Evolutionary conservation across 2,888 invertebrate species (phyloP).

Genomic region (Rhodophaea formosa): DNA sequence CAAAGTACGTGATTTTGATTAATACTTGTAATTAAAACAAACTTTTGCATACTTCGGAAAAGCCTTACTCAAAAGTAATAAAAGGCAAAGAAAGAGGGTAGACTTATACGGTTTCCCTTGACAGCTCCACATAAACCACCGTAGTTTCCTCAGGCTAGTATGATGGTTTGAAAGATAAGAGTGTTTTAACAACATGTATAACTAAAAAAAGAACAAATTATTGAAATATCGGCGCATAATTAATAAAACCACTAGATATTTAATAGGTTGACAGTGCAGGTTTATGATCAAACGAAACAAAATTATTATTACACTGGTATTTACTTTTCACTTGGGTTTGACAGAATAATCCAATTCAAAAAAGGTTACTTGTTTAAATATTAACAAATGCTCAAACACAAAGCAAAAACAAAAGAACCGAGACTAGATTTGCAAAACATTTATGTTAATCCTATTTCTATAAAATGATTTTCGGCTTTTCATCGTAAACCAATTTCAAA

Average conservation of each 20-base stretch:
- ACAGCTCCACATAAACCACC: too few relatives aligned
- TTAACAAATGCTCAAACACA: background rate
- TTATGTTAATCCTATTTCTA: background rate
- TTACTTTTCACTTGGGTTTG: background rate
- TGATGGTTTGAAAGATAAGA: too few relatives aligned
- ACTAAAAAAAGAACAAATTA: too few relatives aligned
- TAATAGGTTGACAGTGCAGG: background rate
- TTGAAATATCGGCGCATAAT: background rate
- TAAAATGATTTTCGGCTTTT: background rate
- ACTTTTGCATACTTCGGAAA: too few relatives aligned
- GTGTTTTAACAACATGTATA: too few relatives aligned
- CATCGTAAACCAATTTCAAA: background rate
- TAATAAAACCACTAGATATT: background rate
- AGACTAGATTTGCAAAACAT: background rate
- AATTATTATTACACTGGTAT: background rate
- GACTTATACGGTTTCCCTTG: too few relatives aligned
- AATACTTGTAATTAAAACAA: too few relatives aligned
- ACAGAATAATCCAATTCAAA: background rate
- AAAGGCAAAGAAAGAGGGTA: too few relatives aligned
- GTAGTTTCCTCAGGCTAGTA: too few relatives aligned
- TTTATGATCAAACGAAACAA: background rate
- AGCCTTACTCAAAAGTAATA: too few relatives aligned
- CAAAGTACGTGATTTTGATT: too few relatives aligned
- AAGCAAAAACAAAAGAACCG: background rate
- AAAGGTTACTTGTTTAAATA: background rate